Conservation (phyloP, 1,140 invertebrate species). For the Neodiprion pinetum region DNA sequence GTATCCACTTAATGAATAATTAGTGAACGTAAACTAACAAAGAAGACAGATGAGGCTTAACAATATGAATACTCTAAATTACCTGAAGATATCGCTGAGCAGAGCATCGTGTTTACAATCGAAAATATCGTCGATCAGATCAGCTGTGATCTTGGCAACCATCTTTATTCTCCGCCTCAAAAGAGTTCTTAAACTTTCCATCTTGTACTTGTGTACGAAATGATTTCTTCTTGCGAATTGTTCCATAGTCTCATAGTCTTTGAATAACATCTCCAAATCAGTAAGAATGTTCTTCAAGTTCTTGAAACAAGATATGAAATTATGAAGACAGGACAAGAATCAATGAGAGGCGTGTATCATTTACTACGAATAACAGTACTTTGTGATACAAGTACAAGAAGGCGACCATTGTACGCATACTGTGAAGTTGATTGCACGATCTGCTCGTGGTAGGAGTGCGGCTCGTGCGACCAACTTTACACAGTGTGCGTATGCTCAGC, state of each 20-base stretch:
- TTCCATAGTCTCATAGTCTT: constrained; percentile 31
- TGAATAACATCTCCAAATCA: constrained; percentile 28
- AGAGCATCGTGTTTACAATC: constrained; percentile 36
- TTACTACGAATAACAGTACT: no score
- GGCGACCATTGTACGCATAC: no score
- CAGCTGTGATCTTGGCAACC: constrained; percentile 35
- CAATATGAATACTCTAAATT: neutral
- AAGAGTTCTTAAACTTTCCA: constrained; percentile 30
- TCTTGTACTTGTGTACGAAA: constrained; percentile 42
- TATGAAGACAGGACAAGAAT: no score
- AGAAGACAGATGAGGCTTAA: no score
- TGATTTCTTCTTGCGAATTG: constrained; percentile 20
- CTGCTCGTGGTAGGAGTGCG: no score
- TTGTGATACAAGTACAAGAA: no score
- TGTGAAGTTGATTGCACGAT: no score
- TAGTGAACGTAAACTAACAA: no score
- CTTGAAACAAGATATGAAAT: constrained; percentile 19
- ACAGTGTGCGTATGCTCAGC: no score
- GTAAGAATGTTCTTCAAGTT: constrained; percentile 24
- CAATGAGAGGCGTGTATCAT: no score
- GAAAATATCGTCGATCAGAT: constrained; percentile 40
- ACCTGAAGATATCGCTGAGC: constrained; percentile 44
- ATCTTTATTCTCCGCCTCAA: constrained; percentile 42
- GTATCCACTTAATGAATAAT: no score
- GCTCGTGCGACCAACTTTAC: no score